These are phyloP conservation scores for Prorops nasuta DNA, from an alignment of 1,140 invertebrate genomes.

Conservation along the genomic window DNA sequence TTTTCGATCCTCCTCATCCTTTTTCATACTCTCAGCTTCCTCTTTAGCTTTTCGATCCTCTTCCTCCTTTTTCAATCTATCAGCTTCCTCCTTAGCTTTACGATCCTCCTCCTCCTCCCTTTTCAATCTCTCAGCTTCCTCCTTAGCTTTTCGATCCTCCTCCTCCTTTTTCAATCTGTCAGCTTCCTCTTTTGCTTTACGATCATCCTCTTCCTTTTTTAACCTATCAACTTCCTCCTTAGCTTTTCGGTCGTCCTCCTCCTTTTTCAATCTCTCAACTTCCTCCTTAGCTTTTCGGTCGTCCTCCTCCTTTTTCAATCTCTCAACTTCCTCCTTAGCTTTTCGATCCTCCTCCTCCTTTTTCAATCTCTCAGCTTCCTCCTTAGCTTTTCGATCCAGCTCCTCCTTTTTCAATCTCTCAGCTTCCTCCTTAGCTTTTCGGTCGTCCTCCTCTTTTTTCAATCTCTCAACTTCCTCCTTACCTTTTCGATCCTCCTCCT, in stretches of 20 bases:
- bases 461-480: too few species aligned
- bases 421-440: too few species aligned
- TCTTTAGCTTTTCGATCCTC: conserved; percentile 5
- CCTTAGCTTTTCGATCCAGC: too few species aligned
- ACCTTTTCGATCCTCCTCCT: conserved; percentile 11
- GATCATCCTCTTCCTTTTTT: conserved; percentile 3
- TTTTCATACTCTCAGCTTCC: conserved; percentile 3
- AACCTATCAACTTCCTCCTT: conserved; percentile 9
- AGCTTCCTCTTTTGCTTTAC: conserved; percentile 7
- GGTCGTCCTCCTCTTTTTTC: too few species aligned
- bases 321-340: conserved; percentile 1
- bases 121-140: conserved; percentile 13
- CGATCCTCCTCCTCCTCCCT: conserved; percentile 9
- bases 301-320: conserved; percentile 5
- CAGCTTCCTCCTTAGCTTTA: neutral
- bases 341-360: conserved; percentile 2
- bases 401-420: too few species aligned
- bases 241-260: neutral
- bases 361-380: neutral
- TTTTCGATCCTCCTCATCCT: conserved; percentile 5
- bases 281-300: neutral
- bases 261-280: neutral
- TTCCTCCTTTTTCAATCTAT: conserved; percentile 8
- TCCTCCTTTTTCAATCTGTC: conserved; percentile 16
- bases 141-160: conserved; percentile 3